Conservation (phyloP, 1,140 invertebrate species). For the Paraescarpia echinospica region DNA sequence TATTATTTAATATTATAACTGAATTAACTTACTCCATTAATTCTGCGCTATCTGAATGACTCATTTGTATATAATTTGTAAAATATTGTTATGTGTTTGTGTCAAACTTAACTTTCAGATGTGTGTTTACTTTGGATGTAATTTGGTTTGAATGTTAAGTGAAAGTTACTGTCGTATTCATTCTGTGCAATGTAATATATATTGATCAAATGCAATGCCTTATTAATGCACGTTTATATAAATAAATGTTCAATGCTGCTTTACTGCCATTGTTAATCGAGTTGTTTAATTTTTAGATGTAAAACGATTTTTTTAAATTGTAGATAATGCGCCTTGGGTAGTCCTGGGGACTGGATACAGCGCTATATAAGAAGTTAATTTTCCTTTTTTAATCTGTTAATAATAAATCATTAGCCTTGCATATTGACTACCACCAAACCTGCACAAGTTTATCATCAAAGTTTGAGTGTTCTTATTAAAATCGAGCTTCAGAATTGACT, state of each 20-base stretch:
- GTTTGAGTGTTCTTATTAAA: too few species aligned
- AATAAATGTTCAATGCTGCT: not conserved
- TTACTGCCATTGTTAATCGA: not conserved
- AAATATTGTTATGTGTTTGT: not conserved
- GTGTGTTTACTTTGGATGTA: not conserved
- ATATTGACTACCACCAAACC: too few species aligned
- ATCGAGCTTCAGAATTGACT: too few species aligned
- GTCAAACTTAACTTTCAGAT: not conserved
- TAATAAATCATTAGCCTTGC: too few species aligned
- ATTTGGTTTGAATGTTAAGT: not conserved
- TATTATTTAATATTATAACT: not conserved
- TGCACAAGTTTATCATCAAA: too few species aligned
- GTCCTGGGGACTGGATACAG: too few species aligned
- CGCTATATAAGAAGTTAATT: too few species aligned
- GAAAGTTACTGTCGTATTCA: not conserved
- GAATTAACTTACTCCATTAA: not conserved
- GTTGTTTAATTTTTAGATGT: not conserved
- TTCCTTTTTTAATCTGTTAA: too few species aligned
- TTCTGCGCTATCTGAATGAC: not conserved
- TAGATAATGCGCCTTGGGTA: too few species aligned
- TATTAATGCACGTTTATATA: not conserved
- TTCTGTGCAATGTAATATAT: not conserved
- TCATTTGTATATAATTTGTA: not conserved
- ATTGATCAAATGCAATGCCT: not conserved
- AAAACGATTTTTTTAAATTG: too few species aligned